Conservation (phyloP, 1,140 invertebrate species). For the Aricia agestis region DNA sequence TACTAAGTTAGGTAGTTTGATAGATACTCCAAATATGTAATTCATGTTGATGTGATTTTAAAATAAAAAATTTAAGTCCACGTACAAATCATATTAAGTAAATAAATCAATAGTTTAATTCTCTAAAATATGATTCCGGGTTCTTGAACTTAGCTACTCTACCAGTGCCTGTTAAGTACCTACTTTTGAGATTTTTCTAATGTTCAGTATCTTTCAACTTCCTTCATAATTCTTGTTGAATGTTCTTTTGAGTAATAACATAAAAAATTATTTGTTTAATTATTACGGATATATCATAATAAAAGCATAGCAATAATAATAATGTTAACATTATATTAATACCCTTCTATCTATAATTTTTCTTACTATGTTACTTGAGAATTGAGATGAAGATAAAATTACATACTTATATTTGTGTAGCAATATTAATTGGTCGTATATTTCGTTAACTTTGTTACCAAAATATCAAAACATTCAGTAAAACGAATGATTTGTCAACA, state of each 20-base stretch:
- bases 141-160: not conserved
- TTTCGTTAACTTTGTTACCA: too few species aligned
- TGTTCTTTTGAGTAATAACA: not conserved
- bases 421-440: too few species aligned
- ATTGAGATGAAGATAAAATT: too few species aligned
- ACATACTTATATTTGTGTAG: too few species aligned
- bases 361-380: too few species aligned
- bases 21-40: not conserved
- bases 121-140: not conserved
- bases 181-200: not conserved
- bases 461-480: too few species aligned
- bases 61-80: constrained; percentile 8
- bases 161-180: not conserved
- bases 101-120: not conserved
- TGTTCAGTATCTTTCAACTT: not conserved
- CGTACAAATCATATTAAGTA: constrained; percentile 9
- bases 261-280: not conserved
- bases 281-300: not conserved
- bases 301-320: not conserved
- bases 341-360: not conserved
- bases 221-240: not conserved
- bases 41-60: constrained; percentile 10
- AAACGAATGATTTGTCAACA: too few species aligned
- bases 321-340: not conserved
- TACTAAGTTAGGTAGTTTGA: not conserved